Evolutionary conservation across 1,140 invertebrate species (phyloP).

Genomic region (Halesus radiatus): DNA sequence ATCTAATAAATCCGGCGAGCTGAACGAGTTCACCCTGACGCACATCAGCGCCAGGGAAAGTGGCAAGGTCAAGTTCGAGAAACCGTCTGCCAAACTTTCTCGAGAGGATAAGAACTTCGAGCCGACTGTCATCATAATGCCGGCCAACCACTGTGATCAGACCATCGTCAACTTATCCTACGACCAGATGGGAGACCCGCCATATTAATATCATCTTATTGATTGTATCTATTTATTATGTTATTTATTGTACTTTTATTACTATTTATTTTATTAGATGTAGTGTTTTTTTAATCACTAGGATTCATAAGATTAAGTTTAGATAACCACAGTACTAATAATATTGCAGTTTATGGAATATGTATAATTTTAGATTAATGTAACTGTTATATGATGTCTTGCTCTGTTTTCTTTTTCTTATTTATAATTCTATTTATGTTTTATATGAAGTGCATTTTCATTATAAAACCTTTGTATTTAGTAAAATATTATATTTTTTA

Average conservation of each 20-base stretch:
- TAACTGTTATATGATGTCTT: too few species aligned
- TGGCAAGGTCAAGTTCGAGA: conserved; percentile 44
- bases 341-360: too few species aligned
- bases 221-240: not conserved
- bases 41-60: conserved; percentile 27
- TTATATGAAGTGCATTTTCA: too few species aligned
- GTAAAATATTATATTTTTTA: too few species aligned
- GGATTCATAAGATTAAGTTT: not conserved
- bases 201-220: not conserved
- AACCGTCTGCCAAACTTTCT: not conserved
- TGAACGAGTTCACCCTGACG: conserved; percentile 36
- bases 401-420: too few species aligned
- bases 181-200: not conserved
- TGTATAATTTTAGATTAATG: too few species aligned
- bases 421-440: too few species aligned
- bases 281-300: too few species aligned
- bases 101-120: conserved; percentile 44
- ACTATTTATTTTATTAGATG: conserved; percentile 1
- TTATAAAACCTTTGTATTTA: too few species aligned
- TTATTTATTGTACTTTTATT: not conserved
- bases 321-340: too few species aligned
- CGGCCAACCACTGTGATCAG: conserved; percentile 28
- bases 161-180: conserved; percentile 47
- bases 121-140: conserved; percentile 49
- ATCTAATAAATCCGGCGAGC: conserved; percentile 9